Percentiles rank a stretch among this genome's conserved stretches.
Conservation (phyloP, 2,888 invertebrate genomes). For the Hyalella azteca region DNA sequence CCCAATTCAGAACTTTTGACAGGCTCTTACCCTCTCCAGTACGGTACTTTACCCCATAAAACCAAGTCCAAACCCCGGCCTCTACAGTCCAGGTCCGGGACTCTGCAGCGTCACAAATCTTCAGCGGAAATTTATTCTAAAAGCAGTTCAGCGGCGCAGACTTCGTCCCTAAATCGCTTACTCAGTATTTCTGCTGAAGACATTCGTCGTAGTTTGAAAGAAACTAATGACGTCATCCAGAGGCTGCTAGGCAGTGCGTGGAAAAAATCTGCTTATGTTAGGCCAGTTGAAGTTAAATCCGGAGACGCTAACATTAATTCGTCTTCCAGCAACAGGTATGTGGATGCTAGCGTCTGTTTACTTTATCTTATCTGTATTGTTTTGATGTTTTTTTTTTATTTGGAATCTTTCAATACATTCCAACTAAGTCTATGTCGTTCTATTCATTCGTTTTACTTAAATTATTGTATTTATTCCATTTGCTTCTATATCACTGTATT, state of each 20-base stretch:
- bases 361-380: too few relatives aligned
- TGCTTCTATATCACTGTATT: too few relatives aligned
- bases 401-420: too few relatives aligned
- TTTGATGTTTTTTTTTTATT: too few relatives aligned
- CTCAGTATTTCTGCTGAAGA: constrained; percentile 29
- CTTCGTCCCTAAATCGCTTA: constrained; percentile 11
- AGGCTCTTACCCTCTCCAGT: constrained; percentile 17
- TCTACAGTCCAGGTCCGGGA: background rate
- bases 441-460: too few relatives aligned
- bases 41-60: constrained; percentile 23
- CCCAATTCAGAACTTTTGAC: too few relatives aligned
- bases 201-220: constrained; percentile 1
- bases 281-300: too few relatives aligned
- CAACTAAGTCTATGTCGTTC: too few relatives aligned
- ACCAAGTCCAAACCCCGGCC: constrained; percentile 26
- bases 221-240: constrained; percentile 9
- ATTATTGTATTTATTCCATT: too few relatives aligned
- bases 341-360: too few relatives aligned
- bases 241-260: constrained; percentile 9
- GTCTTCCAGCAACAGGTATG: too few relatives aligned
- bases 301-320: too few relatives aligned
- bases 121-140: constrained; percentile 32
- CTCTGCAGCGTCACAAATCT: constrained; percentile 24
- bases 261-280: background rate
- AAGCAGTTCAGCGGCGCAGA: background rate